Percentiles rank a stretch among this genome's conserved stretches.
Conservation (phyloP, 1,140 invertebrate species). For the Brachionus manjavacas region DNA sequence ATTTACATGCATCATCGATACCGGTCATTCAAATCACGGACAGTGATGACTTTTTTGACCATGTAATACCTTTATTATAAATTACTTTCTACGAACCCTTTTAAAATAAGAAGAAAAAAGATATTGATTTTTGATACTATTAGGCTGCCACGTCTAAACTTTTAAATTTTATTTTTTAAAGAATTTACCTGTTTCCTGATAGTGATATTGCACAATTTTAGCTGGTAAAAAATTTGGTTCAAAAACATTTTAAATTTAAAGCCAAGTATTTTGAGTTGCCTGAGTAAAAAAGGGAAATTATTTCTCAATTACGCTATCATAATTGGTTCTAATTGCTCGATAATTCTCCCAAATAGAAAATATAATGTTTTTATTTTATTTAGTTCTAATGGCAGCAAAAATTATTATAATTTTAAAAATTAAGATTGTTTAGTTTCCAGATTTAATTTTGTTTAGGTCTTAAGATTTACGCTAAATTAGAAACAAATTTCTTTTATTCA, state of each 20-base stretch:
- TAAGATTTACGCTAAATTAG: too few species aligned
- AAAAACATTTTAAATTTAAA: not conserved
- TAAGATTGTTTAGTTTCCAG: not conserved
- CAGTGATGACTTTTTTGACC: not conserved
- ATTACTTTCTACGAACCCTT: not conserved
- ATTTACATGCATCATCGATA: not conserved
- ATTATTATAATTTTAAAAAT: not conserved
- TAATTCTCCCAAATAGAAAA: not conserved
- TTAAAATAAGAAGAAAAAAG: not conserved
- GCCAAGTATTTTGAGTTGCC: not conserved
- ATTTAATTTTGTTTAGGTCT: not conserved
- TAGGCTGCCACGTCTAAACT: not conserved
- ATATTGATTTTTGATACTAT: not conserved
- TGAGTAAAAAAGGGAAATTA: not conserved
- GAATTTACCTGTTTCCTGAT: not conserved
- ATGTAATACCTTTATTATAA: not conserved
- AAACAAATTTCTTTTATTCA: too few species aligned
- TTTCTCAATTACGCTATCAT: not conserved
- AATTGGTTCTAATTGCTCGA: not conserved
- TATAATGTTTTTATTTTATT: not conserved
- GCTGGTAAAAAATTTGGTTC: not conserved
- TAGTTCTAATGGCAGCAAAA: not conserved
- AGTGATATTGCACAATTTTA: not conserved
- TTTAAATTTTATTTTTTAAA: not conserved
- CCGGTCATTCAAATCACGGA: conserved; percentile 3